Base-by-base conservation (phyloP, 2,797 vertebrate genomes). In the Orientallactaga sibirica region DNA sequence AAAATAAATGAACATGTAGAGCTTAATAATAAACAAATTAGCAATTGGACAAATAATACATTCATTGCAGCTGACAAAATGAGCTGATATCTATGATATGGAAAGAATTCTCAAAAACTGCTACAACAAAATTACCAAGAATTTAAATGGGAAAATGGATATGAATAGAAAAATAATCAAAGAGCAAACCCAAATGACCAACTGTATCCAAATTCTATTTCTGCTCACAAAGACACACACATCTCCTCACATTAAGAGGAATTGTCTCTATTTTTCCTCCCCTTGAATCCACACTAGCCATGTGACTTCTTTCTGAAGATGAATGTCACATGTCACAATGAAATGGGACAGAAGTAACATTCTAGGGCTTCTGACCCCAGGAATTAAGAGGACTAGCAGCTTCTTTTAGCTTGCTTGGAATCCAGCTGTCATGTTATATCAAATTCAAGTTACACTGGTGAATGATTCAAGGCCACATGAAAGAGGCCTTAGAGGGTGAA, bases 1-100 rank as follows among this genome's bases (percentile, higher is more conserved):
- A 91, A 86, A 88, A 88, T 18, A 71, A 90, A 52, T 22, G 88
- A 55, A 70, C 19, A 82, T n/a, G 5, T 55, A 33, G 52, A 29
- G 64, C 66, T 93, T 64, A 22, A 79, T 27, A 87, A 88, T 70
- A 90, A 84, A 88, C 6, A 92, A 67, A 92, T 82, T 33, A 75
- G 90, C 68, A 80, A 41, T 62, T 85, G 70, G 48, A 37, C 8
- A 86, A 92, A 25, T 62, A 87, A 2, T 11, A 70, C 2, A 81
- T 92, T n/a, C 41, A 24, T 25, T 92, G 67, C 20, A 66, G 84
- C 19, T 66, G 55, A 79, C 19, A 43, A 78, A 71, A 85, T 81
- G 55, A 68, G 58, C 41, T 90, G 41, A 9, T 76, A 85, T 80
- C 80, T 82, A 15, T 78, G 25, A 79, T 84, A 71, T 7, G 71